Base-by-base conservation (phyloP, 2,888 invertebrate genomes). In the Eupelmus urozonus region DNA sequence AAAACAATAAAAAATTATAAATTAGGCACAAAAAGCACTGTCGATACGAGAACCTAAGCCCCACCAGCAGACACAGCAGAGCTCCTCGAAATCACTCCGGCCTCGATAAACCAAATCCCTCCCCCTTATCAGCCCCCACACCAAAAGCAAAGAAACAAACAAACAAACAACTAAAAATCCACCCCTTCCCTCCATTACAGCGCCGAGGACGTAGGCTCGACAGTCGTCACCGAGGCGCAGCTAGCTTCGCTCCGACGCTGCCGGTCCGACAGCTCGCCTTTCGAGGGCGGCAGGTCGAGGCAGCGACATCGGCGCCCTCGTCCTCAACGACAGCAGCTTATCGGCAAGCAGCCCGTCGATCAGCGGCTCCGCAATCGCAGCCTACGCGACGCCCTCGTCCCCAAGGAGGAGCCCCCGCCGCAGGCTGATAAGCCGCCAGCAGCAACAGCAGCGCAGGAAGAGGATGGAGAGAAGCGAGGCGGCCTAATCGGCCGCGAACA, bases 401-500 rank as follows among this genome's bases (percentile, higher is more conserved):
- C 75, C 1, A 82, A 81, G 60, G 81, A 82, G 67, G 81, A 81
- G 27, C 80, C 81, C 3, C 78, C 79, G 55, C 80, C 79, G 23
- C 9, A 40, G 25, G 27, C 49, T 23, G 63, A n/a, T 25, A 34
- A 40, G 18, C 65, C 76, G 51, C 1, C 34, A 3, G 16, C 23
- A 1, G 7, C 25, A 23, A 11, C 7, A 18, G 20, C 42, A 42
- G 45, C 16, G 5, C 45, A 57, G 51, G 23, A 34, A 5, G 34
- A 34, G 34, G 34, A 34, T 34, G 34, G 34, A 34, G 34, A 34
- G 34, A 34, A 34, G 34, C 5, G 34, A 5, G 34, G 16, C 67
- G 67, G 55, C 60, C 27, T 55, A 74, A 77, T 73, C 60, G 79
- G 73, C 9, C 67, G 60, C 11, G 57, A 86, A 51, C 87, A 87